These are phyloP conservation scores for Macrosoma leucophasiata DNA, from an alignment of 2,888 invertebrate species.

Conservation along the genomic window DNA sequence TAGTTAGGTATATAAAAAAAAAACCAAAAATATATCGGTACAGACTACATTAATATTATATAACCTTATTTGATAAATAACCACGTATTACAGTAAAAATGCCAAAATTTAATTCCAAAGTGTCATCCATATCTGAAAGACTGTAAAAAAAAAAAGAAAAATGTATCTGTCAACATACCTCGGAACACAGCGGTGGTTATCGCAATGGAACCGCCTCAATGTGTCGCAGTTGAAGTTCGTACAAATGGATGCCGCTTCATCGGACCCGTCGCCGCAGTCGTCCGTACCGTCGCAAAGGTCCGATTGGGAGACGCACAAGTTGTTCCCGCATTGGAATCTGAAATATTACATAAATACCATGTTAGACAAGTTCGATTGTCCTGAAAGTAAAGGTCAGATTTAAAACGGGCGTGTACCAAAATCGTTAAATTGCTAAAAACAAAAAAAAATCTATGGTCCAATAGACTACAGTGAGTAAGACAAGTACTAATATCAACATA, in stretches of 20 bases:
- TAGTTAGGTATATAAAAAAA: too few species aligned
- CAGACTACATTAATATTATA: too few species aligned
- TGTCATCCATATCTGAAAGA: background rate
- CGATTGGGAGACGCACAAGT: constrained; percentile 91
- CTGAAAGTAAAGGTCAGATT: background rate
- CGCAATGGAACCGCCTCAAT: constrained; percentile 90
- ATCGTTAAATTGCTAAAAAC: too few species aligned
- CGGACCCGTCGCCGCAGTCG: constrained; percentile 94
- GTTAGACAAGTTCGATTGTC: too few species aligned
- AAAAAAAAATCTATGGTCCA: too few species aligned
- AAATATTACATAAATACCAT: too few species aligned
- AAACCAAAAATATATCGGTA: too few species aligned
- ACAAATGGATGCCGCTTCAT: constrained; percentile 88
- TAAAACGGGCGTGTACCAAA: too few species aligned
- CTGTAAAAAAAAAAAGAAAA: background rate
- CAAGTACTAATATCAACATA: too few species aligned
- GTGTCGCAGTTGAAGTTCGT: constrained; percentile 91
- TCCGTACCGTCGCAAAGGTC: constrained; percentile 96
- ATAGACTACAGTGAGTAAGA: too few species aligned
- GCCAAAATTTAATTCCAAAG: too few species aligned
- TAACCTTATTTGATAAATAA: too few species aligned
- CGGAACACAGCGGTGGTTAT: constrained; percentile 90
- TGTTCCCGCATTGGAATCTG: constrained; percentile 94
- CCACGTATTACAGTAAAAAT: background rate
- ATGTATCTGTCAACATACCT: constrained; percentile 42